phyloP scores from a whole-genome alignment of 2,113 vertebrate species.

The Pionites leucogaster region DNA sequence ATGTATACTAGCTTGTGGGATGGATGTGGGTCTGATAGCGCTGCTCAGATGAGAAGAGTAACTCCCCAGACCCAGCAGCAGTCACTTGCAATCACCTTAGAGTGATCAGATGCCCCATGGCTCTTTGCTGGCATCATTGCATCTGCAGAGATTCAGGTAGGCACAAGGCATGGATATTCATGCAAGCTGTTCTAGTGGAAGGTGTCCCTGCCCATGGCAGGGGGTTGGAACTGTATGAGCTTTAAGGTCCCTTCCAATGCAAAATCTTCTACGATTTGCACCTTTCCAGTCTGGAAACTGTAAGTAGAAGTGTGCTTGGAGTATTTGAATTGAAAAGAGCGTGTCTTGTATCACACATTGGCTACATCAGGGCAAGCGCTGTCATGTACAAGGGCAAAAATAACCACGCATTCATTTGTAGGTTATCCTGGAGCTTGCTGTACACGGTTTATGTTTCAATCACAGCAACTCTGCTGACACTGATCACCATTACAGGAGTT shows the following conservation, averaged over 20 bases:
- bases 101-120: background rate
- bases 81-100: background rate
- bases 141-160: background rate
- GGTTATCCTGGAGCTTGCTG: slow-evolving; percentile 89
- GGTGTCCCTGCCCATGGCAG: background rate
- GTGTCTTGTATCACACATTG: background rate
- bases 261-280: background rate
- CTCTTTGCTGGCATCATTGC: background rate
- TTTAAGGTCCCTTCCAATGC: background rate
- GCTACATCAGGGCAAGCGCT: accelerated
- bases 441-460: slow-evolving; percentile 77
- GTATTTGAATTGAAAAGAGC: background rate
- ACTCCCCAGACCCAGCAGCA: background rate
- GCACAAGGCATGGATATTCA: background rate
- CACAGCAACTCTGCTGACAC: slow-evolving; percentile 76
- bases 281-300: background rate
- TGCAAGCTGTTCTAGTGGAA: background rate
- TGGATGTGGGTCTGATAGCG: background rate
- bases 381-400: background rate
- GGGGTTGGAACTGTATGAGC: background rate
- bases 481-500: slow-evolving; percentile 58
- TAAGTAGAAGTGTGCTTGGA: background rate
- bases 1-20: background rate
- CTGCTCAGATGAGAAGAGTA: background rate
- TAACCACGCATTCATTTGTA: background rate